Evolutionary conservation across 2,797 vertebrate species (phyloP).

Genomic region (Arremon brunneinucha): DNA sequence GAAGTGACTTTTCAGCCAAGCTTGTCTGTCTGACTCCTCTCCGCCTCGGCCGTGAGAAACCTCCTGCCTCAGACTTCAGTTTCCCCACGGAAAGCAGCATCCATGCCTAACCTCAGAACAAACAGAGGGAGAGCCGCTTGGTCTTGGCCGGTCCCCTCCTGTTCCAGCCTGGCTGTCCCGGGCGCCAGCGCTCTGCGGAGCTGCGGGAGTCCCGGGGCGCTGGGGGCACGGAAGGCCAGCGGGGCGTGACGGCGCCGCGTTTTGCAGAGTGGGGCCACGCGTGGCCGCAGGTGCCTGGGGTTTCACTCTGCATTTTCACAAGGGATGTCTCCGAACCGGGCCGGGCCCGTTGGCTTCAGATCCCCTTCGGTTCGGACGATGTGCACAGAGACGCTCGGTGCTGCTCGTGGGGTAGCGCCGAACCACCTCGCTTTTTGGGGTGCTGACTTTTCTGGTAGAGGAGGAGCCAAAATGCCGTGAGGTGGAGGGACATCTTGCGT

Average conservation of each 20-base stretch:
- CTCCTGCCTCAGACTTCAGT: neutral
- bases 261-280: neutral
- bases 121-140: rapidly evolving
- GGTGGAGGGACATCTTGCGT: neutral
- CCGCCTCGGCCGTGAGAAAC: rapidly evolving
- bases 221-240: neutral
- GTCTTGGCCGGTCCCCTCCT: rapidly evolving
- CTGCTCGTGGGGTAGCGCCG: rapidly evolving
- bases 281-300: neutral
- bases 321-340: rapidly evolving
- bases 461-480: neutral
- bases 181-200: neutral
- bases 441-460: neutral
- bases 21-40: neutral
- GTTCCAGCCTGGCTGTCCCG: neutral
- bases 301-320: neutral
- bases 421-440: neutral
- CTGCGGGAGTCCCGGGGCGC: neutral
- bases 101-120: neutral
- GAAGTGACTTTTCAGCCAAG: neutral
- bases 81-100: neutral
- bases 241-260: rapidly evolving
- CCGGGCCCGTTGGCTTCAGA: neutral
- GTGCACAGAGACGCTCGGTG: neutral
- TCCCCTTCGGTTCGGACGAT: rapidly evolving